A percentile compares a stretch with the other conserved stretches of the same genome.
phyloP scores from a whole-genome alignment of 2,888 invertebrate species.

The Amblyjoppa fuscipennis region DNA sequence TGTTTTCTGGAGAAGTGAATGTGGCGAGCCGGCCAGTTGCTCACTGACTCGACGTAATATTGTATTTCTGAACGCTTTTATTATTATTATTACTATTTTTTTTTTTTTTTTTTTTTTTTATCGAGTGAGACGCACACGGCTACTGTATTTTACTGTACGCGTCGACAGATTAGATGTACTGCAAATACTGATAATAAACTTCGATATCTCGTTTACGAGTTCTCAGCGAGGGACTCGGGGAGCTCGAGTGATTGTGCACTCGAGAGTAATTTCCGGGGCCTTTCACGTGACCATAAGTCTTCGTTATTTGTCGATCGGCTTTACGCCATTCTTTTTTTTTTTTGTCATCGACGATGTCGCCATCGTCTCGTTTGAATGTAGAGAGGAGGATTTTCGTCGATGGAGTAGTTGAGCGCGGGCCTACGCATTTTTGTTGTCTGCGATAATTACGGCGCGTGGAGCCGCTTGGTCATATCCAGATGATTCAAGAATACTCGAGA shows the following conservation, averaged over 20 bases:
- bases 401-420: background rate
- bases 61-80: background rate
- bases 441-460: slow-evolving; percentile 15
- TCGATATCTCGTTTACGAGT: background rate
- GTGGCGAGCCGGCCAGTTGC: background rate
- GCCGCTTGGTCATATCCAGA: slow-evolving; percentile 29
- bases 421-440: slow-evolving; percentile 26
- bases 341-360: background rate
- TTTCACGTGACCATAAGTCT: slow-evolving; percentile 17
- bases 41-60: background rate
- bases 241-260: slow-evolving; percentile 10
- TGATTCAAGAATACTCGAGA: slow-evolving; percentile 32
- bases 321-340: background rate
- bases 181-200: background rate
- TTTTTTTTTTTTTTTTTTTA: background rate
- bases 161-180: background rate
- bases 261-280: slow-evolving; percentile 35
- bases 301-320: slow-evolving; percentile 18
- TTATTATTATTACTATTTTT: background rate
- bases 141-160: background rate
- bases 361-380: background rate
- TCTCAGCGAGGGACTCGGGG: background rate
- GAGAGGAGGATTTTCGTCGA: background rate
- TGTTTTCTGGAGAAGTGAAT: background rate
- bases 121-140: background rate